Base-by-base conservation (phyloP, 2,113 vertebrate genomes). In the Cyphomyrus discorhynchus region DNA sequence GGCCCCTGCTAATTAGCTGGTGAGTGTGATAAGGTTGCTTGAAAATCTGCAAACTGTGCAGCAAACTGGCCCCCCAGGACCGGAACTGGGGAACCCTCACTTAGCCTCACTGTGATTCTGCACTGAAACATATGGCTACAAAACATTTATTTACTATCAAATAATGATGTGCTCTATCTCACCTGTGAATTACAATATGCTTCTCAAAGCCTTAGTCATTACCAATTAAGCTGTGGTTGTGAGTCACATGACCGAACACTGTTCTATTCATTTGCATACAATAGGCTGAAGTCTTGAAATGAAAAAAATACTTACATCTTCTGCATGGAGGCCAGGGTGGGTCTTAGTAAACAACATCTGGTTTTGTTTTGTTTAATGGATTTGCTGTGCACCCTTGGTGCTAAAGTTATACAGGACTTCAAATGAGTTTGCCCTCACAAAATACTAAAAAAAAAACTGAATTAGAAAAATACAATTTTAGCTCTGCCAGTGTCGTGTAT, bases 361-460 rank as follows among this genome's bases (percentile, higher is more conserved):
- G 45, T 86, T 45, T 50, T 86, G 82, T 86, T 86, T n/a, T 56
- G 50, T 35, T 87, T 87, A 35, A 53, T 87, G 27, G 85, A 87
- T 35, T 56, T 6, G 56, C 50, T 56, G n/a, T 6, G 50, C 5
- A 35, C n/a, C n/a, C 85, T 8, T 7, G 11, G 50, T 56, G 21
- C 35, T 53, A 53, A 10, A 35, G 27, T 87, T 87, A 8, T 53
- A 31, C 85, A 19, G 50, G 53, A 87, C 85, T 35, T 52, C 8
- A 53, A 87, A 87, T 87, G 50, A 87, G 49, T 35, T 87, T 39
- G 31, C 21, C 85, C 85, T 53, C 15, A n/a, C 31, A 31, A 87
- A 87, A 53, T 42, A 13, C 50, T 6, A 87, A 87, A 39, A 56
- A 46, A 15, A 50, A 50, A 39, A 15, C 31, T 49, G 62, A 70